Conservation (phyloP, 2,888 invertebrate species). For the Digitonthophagus gazella region DNA sequence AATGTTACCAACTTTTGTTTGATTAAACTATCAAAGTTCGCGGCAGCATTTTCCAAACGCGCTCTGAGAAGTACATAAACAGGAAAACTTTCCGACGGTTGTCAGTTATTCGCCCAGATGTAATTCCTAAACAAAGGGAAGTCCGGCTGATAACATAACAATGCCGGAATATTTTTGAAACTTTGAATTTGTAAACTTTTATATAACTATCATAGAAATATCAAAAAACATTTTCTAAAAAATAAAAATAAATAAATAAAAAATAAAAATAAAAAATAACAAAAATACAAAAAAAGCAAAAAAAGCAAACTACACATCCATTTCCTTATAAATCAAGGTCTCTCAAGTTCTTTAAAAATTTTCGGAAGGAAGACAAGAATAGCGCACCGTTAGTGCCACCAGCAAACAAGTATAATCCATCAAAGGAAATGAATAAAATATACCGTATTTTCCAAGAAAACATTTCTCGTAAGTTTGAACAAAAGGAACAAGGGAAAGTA, state of each 20-base stretch:
- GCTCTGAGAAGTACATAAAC: slow-evolving; percentile 10
- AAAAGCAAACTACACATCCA: too few relatives aligned
- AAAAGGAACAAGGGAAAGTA: background rate
- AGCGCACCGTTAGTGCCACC: background rate
- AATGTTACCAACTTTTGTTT: slow-evolving; percentile 15
- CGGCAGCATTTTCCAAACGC: slow-evolving; percentile 11
- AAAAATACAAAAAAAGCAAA: background rate
- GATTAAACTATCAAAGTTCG: slow-evolving; percentile 16
- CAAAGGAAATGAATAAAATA: slow-evolving; percentile 14
- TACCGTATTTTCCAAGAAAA: slow-evolving; percentile 6
- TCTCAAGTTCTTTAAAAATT: background rate
- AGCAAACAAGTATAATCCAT: slow-evolving; percentile 17
- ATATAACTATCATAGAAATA: background rate
- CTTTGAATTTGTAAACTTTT: background rate
- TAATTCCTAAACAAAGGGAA: background rate
- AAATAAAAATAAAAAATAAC: too few relatives aligned
- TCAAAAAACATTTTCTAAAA: too few relatives aligned
- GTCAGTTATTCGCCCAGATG: background rate
- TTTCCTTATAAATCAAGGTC: background rate
- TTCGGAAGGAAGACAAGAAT: background rate
- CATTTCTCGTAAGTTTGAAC: background rate
- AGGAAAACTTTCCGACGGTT: slow-evolving; percentile 6
- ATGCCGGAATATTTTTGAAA: background rate
- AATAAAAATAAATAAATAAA: too few relatives aligned
- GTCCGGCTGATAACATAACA: background rate